Base-by-base conservation (phyloP, 1,140 invertebrate species). In the Solen grandis region DNA sequence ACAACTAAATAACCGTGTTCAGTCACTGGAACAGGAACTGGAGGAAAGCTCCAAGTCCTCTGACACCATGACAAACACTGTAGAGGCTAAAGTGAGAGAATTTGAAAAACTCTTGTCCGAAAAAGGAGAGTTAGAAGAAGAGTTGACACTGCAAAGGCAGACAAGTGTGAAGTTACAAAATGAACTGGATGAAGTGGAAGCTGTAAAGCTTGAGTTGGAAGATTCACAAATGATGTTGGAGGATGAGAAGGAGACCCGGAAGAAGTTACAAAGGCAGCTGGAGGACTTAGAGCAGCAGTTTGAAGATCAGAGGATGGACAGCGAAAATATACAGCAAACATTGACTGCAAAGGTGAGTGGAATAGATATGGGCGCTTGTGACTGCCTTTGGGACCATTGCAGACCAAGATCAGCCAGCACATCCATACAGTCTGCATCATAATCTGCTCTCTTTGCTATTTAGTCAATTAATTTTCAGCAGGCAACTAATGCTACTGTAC, bases 221-320 rank as follows among this genome's bases (percentile, higher is more conserved):
- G 77, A 80, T 63, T 72, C 77, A 29, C 25, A 46, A 19, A 19
- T 46, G 19, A 22, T 60, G 57, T 22, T 72, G 35, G 77, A 80
- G 36, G 57, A 80, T 31, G 77, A 80, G n/a, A 80, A 85, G 31
- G 77, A 82, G 54, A 79, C 81, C 8, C 63, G 83, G 27, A 55
- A 81, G 33, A 77, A 86, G 31, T 60, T 87, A 27, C 84, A 88
- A 33, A 31, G 70, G 8, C 84, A 66, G 4, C 55, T 87, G 22
- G 83, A 77, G 33, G 88, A 88, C n/a, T 52, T 88, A 50, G 86
- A 87, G 59, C 86, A 88, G 35, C 65, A 85, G 22, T 59, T 86
- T n/a, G 88, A 90, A 16, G 86, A 87, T 55, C 85, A 86, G 69
- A 86, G 79, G 73, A 73, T 72, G 10, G 88, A 90, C 54, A 84